A percentile compares a stretch with the other conserved stretches of the same genome.
Evolutionary conservation across 2,888 invertebrate species (phyloP).

Genomic region (Neoaliturus tenellus): DNA sequence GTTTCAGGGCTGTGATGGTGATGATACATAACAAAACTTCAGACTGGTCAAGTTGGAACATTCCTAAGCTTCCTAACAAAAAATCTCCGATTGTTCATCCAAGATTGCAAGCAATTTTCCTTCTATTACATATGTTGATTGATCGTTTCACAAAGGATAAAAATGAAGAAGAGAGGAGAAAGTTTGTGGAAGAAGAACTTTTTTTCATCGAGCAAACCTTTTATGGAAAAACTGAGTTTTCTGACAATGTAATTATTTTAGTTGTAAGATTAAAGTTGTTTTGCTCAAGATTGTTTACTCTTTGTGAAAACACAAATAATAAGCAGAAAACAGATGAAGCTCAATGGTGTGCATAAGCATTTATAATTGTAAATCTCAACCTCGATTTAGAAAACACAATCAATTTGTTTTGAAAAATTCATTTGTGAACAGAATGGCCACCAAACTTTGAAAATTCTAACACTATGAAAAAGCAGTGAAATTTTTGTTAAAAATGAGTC

Average conservation of each 20-base stretch:
- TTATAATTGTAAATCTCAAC: no score
- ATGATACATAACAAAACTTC: background rate
- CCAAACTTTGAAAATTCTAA: no score
- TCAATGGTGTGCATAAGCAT: no score
- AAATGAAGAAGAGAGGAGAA: background rate
- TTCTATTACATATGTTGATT: background rate
- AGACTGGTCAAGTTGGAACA: background rate
- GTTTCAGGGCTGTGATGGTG: background rate
- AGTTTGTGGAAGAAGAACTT: constrained; percentile 1
- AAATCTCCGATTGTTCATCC: background rate
- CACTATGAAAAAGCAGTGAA: no score
- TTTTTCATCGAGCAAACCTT: background rate
- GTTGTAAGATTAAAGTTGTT: no score
- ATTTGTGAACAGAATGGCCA: no score
- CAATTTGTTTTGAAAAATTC: no score
- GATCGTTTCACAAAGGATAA: background rate
- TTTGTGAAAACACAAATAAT: no score
- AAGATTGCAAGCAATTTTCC: background rate
- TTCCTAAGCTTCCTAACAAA: background rate
- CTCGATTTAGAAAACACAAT: no score
- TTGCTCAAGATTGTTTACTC: no score
- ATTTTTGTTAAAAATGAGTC: no score
- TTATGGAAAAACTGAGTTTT: background rate
- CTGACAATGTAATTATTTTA: background rate
- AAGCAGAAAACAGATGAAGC: no score